Conservation (phyloP, 2,888 invertebrate species). For the Agrochola lychnidis region DNA sequence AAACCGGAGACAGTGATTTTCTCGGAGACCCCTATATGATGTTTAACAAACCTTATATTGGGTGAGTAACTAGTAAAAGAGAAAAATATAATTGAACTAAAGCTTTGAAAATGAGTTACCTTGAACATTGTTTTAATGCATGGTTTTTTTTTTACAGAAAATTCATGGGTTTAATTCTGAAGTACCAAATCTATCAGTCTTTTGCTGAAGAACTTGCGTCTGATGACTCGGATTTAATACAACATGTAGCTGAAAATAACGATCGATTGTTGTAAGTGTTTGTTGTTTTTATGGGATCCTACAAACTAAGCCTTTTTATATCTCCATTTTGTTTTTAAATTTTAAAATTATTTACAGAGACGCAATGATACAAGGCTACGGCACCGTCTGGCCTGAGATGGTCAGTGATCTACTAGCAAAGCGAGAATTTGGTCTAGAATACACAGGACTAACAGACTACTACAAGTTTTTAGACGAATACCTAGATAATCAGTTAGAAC, state of each 20-base stretch:
- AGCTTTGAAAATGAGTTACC: background rate
- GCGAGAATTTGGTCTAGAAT: constrained; percentile 87
- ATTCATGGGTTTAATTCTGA: constrained; percentile 90
- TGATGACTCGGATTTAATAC: constrained; percentile 84
- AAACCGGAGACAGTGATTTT: constrained; percentile 86
- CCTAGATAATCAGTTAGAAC: constrained; percentile 87
- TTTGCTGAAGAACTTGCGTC: constrained; percentile 86
- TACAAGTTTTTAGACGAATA: constrained; percentile 90
- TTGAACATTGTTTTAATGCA: background rate
- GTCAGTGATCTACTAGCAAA: constrained; percentile 86
- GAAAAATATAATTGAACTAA: background rate
- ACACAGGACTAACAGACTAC: constrained; percentile 89
- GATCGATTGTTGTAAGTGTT: constrained; percentile 84
- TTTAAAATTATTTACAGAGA: constrained; percentile 74
- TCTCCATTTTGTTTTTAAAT: background rate
- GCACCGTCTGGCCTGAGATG: constrained; percentile 86
- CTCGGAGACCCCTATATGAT: constrained; percentile 88
- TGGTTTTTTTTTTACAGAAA: constrained; percentile 82
- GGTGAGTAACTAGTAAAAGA: constrained; percentile 76
- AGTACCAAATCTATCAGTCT: constrained; percentile 90
- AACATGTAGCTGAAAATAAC: constrained; percentile 83
- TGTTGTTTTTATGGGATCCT: background rate
- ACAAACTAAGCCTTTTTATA: background rate
- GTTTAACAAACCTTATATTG: constrained; percentile 90
- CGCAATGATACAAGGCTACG: constrained; percentile 86